These are phyloP conservation scores for Trissolcus brochymenae DNA, from an alignment of 2,888 invertebrate species.

Conservation along the genomic window DNA sequence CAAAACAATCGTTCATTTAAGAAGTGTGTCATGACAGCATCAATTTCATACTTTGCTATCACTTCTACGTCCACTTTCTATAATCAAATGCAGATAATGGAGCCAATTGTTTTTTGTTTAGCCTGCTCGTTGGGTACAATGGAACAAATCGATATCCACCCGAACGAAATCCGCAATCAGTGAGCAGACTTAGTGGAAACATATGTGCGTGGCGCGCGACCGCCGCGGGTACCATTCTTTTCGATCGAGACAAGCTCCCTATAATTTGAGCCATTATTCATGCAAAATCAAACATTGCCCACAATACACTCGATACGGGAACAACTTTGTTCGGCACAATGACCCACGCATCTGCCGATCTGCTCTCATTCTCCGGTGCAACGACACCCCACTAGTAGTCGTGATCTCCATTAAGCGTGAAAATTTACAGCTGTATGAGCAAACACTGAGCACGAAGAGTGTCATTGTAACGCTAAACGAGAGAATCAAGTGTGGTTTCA, in stretches of 20 bases:
- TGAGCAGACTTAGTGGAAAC: conserved; percentile 30
- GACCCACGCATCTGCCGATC: conserved; percentile 56
- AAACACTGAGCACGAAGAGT: conserved; percentile 38
- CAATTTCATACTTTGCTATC: conserved; percentile 11
- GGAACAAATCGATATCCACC: conserved; percentile 11
- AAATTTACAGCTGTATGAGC: conserved; percentile 57
- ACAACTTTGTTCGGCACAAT: conserved; percentile 55
- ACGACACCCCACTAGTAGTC: conserved; percentile 40
- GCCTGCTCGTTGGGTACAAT: not conserved
- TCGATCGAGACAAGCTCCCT: conserved; percentile 39
- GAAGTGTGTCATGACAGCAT: conserved; percentile 33
- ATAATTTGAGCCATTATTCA: conserved; percentile 56
- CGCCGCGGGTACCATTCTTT: conserved; percentile 37
- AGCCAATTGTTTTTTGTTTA: too few species aligned
- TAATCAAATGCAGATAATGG: not conserved
- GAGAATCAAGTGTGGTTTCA: conserved; percentile 27
- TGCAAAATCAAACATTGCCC: conserved; percentile 54
- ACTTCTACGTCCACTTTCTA: conserved; percentile 18
- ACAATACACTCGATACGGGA: conserved; percentile 41
- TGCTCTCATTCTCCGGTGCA: conserved; percentile 24
- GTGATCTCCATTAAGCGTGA: conserved; percentile 52
- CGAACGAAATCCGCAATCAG: conserved; percentile 18
- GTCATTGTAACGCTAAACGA: conserved; percentile 50
- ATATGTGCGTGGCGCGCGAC: conserved; percentile 39
- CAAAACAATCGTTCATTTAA: conserved; percentile 6